A percentile compares a stretch with the other conserved stretches of the same genome.
Evolutionary conservation across 1,140 invertebrate species (phyloP).

Genomic region (Hylaeus volcanicus): DNA sequence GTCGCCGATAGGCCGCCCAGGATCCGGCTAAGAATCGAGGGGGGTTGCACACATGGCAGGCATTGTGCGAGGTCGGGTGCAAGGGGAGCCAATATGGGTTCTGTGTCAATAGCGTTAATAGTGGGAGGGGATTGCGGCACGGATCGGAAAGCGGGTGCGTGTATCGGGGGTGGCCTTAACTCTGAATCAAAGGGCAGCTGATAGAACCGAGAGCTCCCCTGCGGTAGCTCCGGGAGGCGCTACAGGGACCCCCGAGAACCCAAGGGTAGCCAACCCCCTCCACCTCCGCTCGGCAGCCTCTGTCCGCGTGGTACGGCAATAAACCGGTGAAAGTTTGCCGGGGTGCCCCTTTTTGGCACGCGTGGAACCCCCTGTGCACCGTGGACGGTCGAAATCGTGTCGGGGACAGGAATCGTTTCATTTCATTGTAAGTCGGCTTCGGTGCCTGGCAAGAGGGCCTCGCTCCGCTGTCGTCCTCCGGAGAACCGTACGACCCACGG

Average conservation of each 20-base stretch:
- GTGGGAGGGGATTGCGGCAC: conserved; percentile 73
- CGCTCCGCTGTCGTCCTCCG: not conserved
- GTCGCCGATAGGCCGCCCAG: conserved; percentile 12
- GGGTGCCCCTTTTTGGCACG: conserved; percentile 75
- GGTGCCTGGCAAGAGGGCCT: conserved; percentile 22
- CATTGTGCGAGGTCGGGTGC: conserved; percentile 62
- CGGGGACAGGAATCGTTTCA: conserved; percentile 70
- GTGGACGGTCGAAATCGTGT: conserved; percentile 56
- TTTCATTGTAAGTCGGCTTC: conserved; percentile 58
- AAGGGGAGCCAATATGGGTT: conserved; percentile 63
- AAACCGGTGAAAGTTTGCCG: conserved; percentile 73
- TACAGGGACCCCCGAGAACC: conserved; percentile 3
- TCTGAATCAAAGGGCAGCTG: conserved; percentile 70
- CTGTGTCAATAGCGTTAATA: conserved; percentile 75
- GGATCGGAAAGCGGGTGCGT: conserved; percentile 44
- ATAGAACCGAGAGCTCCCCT: conserved; percentile 59
- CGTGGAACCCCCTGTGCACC: conserved; percentile 64
- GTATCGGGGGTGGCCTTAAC: conserved; percentile 71
- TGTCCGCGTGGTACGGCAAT: conserved; percentile 57
- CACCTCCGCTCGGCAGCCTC: conserved; percentile 33
- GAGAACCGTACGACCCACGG: not conserved
- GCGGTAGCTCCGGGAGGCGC: conserved; percentile 27
- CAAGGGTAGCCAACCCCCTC: conserved; percentile 41
- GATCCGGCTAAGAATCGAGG: not conserved
- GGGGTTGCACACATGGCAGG: conserved; percentile 61